Evolutionary conservation across 1,140 invertebrate genomes (phyloP).

Genomic region (Drosophila malerkotliana): DNA sequence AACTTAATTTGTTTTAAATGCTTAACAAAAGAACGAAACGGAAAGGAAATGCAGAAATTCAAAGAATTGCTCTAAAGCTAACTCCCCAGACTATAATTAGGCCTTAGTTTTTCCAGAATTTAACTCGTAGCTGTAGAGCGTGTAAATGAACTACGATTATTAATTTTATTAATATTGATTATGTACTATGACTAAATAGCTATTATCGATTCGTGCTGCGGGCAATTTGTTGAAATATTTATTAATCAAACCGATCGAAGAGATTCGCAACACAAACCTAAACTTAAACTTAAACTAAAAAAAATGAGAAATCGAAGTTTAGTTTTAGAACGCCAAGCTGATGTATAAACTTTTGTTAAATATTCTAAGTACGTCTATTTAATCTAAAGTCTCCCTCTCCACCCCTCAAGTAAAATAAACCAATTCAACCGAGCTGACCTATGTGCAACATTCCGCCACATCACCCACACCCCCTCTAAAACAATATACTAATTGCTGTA

Average conservation of each 20-base stretch:
- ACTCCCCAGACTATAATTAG: constrained; percentile 64
- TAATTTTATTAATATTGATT: constrained; percentile 49
- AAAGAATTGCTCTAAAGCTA: constrained; percentile 69
- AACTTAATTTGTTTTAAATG: constrained; percentile 44
- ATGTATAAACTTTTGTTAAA: constrained; percentile 77
- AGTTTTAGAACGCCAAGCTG: constrained; percentile 64
- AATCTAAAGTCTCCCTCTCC: not conserved
- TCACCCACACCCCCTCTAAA: not conserved
- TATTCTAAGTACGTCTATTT: constrained; percentile 56
- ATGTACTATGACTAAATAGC: constrained; percentile 35
- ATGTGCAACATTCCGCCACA: constrained; percentile 75
- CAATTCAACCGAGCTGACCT: constrained; percentile 32
- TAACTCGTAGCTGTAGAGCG: constrained; percentile 54
- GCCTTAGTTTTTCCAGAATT: constrained; percentile 69
- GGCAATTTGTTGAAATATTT: constrained; percentile 77
- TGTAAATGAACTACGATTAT: constrained; percentile 56
- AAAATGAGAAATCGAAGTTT: constrained; percentile 31
- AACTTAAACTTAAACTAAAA: constrained; percentile 27
- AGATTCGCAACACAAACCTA: constrained; percentile 35
- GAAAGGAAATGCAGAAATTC: constrained; percentile 46
- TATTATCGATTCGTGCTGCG: constrained; percentile 62
- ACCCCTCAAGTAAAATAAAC: constrained; percentile 47
- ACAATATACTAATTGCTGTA: constrained; percentile 45
- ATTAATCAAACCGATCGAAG: constrained; percentile 59
- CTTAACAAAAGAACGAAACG: constrained; percentile 29